A percentile compares a stretch with the other conserved stretches of the same genome.
These are phyloP conservation scores for Saguinus imperator DNA, from an alignment of 2,113 vertebrate genomes.

Conservation along the genomic window DNA sequence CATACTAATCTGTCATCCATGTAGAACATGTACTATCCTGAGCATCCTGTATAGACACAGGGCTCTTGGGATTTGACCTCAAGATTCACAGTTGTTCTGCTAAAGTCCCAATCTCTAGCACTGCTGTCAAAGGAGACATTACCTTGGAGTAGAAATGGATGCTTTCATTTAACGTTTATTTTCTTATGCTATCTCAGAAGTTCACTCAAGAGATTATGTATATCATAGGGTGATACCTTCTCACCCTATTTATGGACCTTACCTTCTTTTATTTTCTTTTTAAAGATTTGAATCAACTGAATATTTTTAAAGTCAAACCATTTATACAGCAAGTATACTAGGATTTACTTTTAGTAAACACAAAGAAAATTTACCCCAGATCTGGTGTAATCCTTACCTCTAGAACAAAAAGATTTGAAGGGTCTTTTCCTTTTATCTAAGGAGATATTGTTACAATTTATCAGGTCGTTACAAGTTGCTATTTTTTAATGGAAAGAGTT, in stretches of 20 bases:
- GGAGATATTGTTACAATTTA: neutral
- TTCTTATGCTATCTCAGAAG: neutral
- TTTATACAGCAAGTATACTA: neutral
- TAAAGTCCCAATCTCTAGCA: neutral
- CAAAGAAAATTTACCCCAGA: neutral
- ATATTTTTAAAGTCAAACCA: too few relatives aligned
- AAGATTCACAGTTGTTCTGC: neutral
- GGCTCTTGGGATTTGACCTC: neutral
- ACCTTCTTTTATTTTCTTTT: neutral
- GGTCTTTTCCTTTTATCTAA: neutral
- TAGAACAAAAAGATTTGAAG: neutral
- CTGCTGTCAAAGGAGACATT: neutral
- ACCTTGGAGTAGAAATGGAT: neutral
- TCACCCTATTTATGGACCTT: neutral
- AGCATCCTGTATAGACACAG: neutral
- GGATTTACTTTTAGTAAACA: neutral
- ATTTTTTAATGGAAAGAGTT: neutral
- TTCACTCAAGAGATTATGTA: neutral
- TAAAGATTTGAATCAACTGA: too few relatives aligned
- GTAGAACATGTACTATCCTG: neutral
- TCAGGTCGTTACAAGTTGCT: neutral
- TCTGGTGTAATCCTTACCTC: neutral
- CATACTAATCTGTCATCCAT: neutral
- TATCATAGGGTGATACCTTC: neutral
- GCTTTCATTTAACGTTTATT: neutral